Evolutionary conservation across 2,797 vertebrate species (phyloP).

Genomic region (Myotis vivesi): DNA sequence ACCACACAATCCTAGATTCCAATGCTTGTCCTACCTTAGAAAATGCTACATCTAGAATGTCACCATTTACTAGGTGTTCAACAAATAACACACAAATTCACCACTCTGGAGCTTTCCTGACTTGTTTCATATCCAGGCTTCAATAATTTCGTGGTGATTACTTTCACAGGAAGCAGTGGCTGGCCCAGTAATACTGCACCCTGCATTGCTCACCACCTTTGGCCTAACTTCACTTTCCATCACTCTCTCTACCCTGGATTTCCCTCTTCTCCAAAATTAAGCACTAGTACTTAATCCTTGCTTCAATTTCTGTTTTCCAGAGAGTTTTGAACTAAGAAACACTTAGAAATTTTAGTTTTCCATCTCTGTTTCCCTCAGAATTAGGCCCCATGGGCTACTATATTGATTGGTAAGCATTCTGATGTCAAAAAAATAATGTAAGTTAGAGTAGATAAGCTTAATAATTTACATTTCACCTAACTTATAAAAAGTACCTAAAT

Average conservation of each 20-base stretch:
- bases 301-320: not conserved
- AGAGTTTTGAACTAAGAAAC: not conserved
- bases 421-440: not conserved
- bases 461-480: not conserved
- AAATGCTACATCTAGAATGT: conserved; percentile 42
- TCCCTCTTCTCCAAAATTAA: not conserved
- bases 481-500: not conserved
- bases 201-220: not conserved
- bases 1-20: conserved; percentile 16
- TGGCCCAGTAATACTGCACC: no score
- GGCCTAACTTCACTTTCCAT: not conserved
- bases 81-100: conserved; percentile 24
- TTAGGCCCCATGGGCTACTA: not conserved
- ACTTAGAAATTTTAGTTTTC: not conserved
- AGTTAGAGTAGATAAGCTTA: not conserved
- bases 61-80: conserved; percentile 53
- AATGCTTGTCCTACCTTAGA: conserved; percentile 17
- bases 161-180: conserved; percentile 9
- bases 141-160: conserved; percentile 60
- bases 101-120: conserved; percentile 1
- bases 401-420: not conserved
- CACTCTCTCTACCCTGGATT: not conserved
- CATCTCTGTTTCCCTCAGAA: not conserved
- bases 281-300: not conserved
- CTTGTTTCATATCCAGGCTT: conserved; percentile 26